Conservation (phyloP, 2,888 invertebrate genomes). For the Tridacna gigas region DNA sequence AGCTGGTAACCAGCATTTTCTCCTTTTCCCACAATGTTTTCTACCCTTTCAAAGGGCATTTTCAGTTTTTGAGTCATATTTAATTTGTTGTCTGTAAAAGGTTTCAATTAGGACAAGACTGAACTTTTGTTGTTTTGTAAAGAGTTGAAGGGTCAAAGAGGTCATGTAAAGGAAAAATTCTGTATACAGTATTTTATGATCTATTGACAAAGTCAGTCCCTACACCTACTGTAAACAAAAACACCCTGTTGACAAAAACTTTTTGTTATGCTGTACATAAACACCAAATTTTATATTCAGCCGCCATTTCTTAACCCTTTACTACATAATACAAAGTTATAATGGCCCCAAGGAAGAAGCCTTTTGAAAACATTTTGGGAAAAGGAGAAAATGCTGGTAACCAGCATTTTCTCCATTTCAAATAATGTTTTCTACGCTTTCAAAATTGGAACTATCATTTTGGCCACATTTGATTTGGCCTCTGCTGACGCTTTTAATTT, state of each 20-base stretch:
- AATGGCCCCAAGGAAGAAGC: not conserved
- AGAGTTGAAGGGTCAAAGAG: not conserved
- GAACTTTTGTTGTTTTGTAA: too few relatives aligned
- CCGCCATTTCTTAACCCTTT: not conserved
- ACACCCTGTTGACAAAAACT: not conserved
- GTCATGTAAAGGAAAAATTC: not conserved
- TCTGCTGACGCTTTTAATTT: too few relatives aligned
- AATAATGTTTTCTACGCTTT: too few relatives aligned
- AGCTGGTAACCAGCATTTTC: too few relatives aligned
- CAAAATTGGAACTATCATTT: too few relatives aligned
- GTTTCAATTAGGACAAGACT: too few relatives aligned
- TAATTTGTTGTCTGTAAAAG: too few relatives aligned
- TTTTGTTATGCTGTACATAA: not conserved
- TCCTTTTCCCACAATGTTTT: too few relatives aligned
- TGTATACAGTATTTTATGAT: not conserved
- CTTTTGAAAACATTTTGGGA: not conserved
- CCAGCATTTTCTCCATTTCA: not conserved
- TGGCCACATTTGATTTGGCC: too few relatives aligned
- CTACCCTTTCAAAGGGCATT: too few relatives aligned
- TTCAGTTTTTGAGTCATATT: too few relatives aligned
- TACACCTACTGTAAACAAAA: not conserved
- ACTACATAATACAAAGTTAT: too few relatives aligned
- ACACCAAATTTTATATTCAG: not conserved
- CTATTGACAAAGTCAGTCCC: not conserved
- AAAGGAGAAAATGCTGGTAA: slow-evolving; percentile 8